These are phyloP conservation scores for Eupithecia centaureata DNA, from an alignment of 2,888 invertebrate genomes.

Conservation along the genomic window DNA sequence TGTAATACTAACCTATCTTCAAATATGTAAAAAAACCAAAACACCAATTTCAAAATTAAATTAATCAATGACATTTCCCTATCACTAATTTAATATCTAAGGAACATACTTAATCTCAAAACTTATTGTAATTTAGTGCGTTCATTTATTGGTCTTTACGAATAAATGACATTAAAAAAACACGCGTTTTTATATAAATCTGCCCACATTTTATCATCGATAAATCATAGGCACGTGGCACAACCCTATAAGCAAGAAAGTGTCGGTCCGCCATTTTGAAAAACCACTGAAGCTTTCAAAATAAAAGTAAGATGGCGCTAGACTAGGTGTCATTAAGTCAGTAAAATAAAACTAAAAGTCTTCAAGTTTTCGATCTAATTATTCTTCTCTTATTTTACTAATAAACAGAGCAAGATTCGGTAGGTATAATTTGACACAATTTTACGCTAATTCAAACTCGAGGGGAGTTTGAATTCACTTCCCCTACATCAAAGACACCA, in stretches of 20 bases:
- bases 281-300: neutral
- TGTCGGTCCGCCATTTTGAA: neutral
- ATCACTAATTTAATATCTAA: conserved; percentile 73
- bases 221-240: neutral
- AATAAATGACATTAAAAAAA: conserved; percentile 80
- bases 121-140: conserved; percentile 82
- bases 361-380: no score
- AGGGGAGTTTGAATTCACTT: no score
- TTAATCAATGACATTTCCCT: conserved; percentile 58
- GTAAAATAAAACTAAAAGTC: neutral
- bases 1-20: neutral
- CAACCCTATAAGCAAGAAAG: conserved; percentile 11
- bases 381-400: neutral
- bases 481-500: conserved; percentile 29
- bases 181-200: neutral
- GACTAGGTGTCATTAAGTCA: neutral
- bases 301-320: neutral
- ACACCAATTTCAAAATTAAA: conserved; percentile 40
- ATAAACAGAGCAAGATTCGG: conserved; percentile 13
- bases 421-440: conserved; percentile 35
- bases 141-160: conserved; percentile 83
- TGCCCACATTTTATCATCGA: conserved; percentile 8
- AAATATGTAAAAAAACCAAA: conserved; percentile 13
- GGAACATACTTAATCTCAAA: conserved; percentile 82
- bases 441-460: conserved; percentile 36